Evolutionary conservation across 2,797 vertebrate genomes (phyloP), one percentile per base, ranked within the genome.

Genomic region (Petrocephalus schoutedeni): DNA sequence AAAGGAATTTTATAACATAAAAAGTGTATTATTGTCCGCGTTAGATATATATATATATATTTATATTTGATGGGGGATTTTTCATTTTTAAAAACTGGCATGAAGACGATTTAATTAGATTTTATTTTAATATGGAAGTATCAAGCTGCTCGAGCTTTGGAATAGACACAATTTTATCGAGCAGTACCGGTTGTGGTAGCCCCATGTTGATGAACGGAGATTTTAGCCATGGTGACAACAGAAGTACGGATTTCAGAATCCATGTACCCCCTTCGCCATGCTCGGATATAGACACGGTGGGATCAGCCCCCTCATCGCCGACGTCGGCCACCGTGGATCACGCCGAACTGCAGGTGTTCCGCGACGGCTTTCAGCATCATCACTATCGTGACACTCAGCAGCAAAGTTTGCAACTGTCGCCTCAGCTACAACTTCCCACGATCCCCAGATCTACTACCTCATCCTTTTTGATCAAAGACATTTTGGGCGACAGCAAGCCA

Each of bases 401-500:
- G 86, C 96, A 94, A 90, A 92, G 93, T 90, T 90, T 94, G 91
- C 94, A 91, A 92, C 95, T 89, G 89, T 95, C 93, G 87, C 96
- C 93, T 67, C 96, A 95, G 92, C 93, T 91, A 23, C 96, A 95
- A 92, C 92, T 96, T 59, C 96, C 96, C 91, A 96, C 97, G 90
- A 97, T 97, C 95, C 94, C 95, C 85, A 96, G 98, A 97, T 97
- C 97, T 96, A 97, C 97, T 95, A 98, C 98, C 90, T 99, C 98
- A 89, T 99, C 98, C 21, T 99, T 99, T 92, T 90, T 99, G 93
- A 99, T 99, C 94, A 99, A 98, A 95, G 98, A 99, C 97, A 99
- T 99, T 96, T 92, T 99, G 93, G 98, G 98, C 85, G 98, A 99
- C 95, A 98, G 98, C 92, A 99, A 99, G 95, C 98, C 98, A 41